Conservation (phyloP, 1,140 invertebrate species). For the Eumaeus atala region DNA sequence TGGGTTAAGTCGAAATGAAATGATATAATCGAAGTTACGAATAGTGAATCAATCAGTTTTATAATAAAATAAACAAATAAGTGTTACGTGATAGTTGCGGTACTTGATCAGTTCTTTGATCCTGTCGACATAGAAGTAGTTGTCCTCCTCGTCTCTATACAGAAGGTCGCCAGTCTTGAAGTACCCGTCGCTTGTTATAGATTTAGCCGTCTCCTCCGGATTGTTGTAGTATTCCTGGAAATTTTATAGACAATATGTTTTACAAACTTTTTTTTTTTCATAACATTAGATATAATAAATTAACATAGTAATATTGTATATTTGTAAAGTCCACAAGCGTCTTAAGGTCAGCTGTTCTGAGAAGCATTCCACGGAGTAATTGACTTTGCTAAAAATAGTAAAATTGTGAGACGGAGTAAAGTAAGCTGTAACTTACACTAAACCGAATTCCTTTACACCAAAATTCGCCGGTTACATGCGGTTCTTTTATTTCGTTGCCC, state of each 20-base stretch:
- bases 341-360: no score
- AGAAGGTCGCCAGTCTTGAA: constrained; percentile 83
- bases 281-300: no score
- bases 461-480: constrained; percentile 41
- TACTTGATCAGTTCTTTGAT: constrained; percentile 87
- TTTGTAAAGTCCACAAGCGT: no score
- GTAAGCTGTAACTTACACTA: constrained; percentile 28
- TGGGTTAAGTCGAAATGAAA: no score
- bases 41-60: no score
- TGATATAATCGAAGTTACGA: no score
- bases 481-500: constrained; percentile 40
- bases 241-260: no score
- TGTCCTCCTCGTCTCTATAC: constrained; percentile 78
- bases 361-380: no score
- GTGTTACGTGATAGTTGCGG: constrained; percentile 46
- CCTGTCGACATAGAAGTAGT: constrained; percentile 81
- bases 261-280: no score
- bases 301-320: constrained; percentile 1
- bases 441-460: constrained; percentile 40
- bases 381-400: no score
- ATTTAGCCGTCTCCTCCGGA: constrained; percentile 73
- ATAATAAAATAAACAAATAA: no score
- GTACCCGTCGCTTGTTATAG: constrained; percentile 78
- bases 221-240: constrained; percentile 67
- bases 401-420: no score